Percentiles rank a stretch among this genome's conserved stretches.
Evolutionary conservation across 2,888 invertebrate genomes (phyloP).

Genomic region (Sinotaia quadrata): DNA sequence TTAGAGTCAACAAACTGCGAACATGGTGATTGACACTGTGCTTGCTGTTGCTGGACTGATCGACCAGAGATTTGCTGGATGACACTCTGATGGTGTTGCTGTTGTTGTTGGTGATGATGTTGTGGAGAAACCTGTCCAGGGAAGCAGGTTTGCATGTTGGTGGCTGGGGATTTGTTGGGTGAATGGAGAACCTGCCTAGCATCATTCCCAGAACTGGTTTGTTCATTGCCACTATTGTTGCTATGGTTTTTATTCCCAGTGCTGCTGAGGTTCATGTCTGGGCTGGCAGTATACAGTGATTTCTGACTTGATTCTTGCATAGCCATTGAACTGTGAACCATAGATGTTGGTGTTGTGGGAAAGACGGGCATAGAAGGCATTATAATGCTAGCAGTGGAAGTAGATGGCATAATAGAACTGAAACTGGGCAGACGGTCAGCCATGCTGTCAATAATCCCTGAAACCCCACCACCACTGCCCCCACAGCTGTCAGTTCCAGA

Average conservation of each 20-base stretch:
- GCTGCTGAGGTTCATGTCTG: background rate
- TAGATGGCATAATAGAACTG: constrained; percentile 33
- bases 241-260: background rate
- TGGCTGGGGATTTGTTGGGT: constrained; percentile 11
- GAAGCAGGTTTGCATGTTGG: constrained; percentile 19
- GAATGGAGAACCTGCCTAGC: background rate
- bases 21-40: background rate
- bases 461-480: constrained; percentile 28
- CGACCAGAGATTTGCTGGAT: background rate
- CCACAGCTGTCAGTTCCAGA: constrained; percentile 9
- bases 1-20: background rate
- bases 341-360: constrained; percentile 15
- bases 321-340: constrained; percentile 5
- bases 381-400: background rate
- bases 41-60: constrained; percentile 1
- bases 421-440: constrained; percentile 39
- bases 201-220: background rate
- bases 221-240: background rate
- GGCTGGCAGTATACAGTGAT: too few species aligned
- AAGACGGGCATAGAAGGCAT: constrained; percentile 22
- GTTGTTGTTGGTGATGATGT: constrained; percentile 8
- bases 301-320: background rate
- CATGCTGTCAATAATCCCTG: constrained; percentile 33
- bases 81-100: constrained; percentile 7
- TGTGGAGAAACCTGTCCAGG: constrained; percentile 14